Conservation (phyloP, 2,888 invertebrate genomes). For the Apantesis nais region DNA sequence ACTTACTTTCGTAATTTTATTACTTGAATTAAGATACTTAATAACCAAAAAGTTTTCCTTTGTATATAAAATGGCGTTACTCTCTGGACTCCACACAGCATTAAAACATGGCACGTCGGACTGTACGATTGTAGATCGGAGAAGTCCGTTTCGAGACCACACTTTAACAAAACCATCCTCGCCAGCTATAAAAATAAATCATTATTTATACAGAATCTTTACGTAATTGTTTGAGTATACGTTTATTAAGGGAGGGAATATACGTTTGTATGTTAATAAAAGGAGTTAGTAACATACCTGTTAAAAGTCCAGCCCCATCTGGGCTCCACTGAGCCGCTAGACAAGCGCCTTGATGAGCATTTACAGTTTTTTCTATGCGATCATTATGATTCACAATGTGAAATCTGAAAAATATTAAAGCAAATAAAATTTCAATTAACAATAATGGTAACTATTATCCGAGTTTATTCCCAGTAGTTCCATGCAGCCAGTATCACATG, state of each 20-base stretch:
- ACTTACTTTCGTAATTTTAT: constrained; percentile 89
- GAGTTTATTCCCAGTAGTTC: too few relatives aligned
- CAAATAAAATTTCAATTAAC: not conserved
- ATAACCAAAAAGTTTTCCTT: constrained; percentile 88
- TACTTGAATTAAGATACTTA: constrained; percentile 90
- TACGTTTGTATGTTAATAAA: not conserved
- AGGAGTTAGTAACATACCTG: constrained; percentile 82
- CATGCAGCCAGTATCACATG: too few relatives aligned
- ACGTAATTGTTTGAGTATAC: not conserved
- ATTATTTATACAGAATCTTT: not conserved
- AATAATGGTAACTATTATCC: not conserved
- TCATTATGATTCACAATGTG: constrained; percentile 95
- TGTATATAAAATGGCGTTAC: constrained; percentile 88
- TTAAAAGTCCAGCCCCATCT: constrained; percentile 97
- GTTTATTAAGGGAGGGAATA: too few relatives aligned
- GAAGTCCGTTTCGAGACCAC: constrained; percentile 98
- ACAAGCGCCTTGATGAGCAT: constrained; percentile 96
- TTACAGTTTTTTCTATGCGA: constrained; percentile 95
- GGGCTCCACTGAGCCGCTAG: constrained; percentile 96
- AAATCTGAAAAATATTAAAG: constrained; percentile 83
- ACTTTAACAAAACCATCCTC: constrained; percentile 98
- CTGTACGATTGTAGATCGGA: constrained; percentile 94
- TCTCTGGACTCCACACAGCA: constrained; percentile 93
- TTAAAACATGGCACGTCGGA: constrained; percentile 93
- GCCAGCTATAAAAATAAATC: constrained; percentile 87